Evolutionary conservation across 2,113 vertebrate species (phyloP).

Genomic region (Dinomys branickii): DNA sequence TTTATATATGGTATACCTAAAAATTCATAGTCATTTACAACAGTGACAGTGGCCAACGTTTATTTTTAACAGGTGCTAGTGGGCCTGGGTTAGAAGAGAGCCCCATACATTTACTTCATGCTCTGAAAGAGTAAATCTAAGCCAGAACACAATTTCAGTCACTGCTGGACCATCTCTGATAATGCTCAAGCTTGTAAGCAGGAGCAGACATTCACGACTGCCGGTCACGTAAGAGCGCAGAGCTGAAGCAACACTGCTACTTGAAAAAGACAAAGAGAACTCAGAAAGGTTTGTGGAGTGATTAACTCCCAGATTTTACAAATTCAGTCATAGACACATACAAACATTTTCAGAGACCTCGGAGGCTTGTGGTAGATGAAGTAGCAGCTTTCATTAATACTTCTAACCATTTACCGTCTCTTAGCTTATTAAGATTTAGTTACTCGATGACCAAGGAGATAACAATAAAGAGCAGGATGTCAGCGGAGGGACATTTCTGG

Average conservation of each 20-base stretch:
- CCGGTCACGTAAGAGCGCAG: neutral
- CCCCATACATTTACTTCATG: neutral
- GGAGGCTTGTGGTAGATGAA: neutral
- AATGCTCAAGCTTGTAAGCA: neutral
- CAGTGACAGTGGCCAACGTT: neutral
- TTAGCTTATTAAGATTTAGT: constrained; percentile 53
- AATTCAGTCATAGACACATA: neutral
- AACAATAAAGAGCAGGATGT: neutral
- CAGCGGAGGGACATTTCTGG: neutral
- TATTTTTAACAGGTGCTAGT: neutral
- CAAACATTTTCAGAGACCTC: neutral
- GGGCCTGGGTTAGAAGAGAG: neutral
- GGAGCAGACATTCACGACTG: neutral
- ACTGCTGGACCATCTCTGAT: neutral
- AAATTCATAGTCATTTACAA: neutral
- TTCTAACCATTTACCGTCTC: neutral
- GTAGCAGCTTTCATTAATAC: neutral
- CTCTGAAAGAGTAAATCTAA: neutral
- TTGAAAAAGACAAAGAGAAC: neutral
- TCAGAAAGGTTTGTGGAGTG: neutral
- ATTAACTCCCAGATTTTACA: neutral
- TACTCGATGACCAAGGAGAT: neutral
- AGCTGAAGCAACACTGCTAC: neutral
- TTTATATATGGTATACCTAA: neutral
- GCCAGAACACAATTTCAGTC: neutral